Base-by-base conservation (phyloP, 1,140 invertebrate species). In the Rhagoletis zephyria region DNA sequence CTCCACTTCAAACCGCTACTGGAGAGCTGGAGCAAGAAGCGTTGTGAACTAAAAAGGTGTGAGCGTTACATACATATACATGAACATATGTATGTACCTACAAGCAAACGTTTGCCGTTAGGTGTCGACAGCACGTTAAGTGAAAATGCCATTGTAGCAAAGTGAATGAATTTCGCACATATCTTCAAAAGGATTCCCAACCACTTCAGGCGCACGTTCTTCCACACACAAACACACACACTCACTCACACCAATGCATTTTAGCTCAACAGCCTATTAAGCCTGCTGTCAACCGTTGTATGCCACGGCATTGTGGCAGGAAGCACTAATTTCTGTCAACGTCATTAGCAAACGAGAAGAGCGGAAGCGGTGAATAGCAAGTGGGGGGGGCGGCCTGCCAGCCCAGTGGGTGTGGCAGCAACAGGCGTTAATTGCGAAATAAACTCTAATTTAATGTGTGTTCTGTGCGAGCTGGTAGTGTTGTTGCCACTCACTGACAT, bases 361-460 rank as follows among this genome's bases (percentile, higher is more conserved):
- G 74, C 74, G 74, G 48, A 81, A 56, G 48, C 74, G 48, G 45
- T 56, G 74, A 74, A 19, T 64, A 89, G 88, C 87, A 85, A 90
- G 89, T 85, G 67, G 51, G 61, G 81, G 51, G 86, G 70, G 77
- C 85, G 86, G 87, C 63, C 42, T 48, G 56, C 12, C 85, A 87
- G 42, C 56, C 12, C 85, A 87, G 42, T 64, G 85, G 48, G 74
- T 59, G 74, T 42, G 51, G 63, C 56, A 87, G 90, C 90, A 88
- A 88, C 89, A 90, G 91, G 91, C 91, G 91, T 92, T 92, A 92
- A 92, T 92, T 92, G 91, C 91, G 91, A 92, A 92, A 92, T 92
- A 92, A 92, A 92, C 91, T 92, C 90, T 88, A 89, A 89, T 90
- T 89, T 90, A 88, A 89, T 88, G 88, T 90, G 88, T 88, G 30